A percentile compares a stretch with the other conserved stretches of the same genome.
Evolutionary conservation across 2,797 vertebrate species (phyloP).

Genomic region (Labeo calbasu): DNA sequence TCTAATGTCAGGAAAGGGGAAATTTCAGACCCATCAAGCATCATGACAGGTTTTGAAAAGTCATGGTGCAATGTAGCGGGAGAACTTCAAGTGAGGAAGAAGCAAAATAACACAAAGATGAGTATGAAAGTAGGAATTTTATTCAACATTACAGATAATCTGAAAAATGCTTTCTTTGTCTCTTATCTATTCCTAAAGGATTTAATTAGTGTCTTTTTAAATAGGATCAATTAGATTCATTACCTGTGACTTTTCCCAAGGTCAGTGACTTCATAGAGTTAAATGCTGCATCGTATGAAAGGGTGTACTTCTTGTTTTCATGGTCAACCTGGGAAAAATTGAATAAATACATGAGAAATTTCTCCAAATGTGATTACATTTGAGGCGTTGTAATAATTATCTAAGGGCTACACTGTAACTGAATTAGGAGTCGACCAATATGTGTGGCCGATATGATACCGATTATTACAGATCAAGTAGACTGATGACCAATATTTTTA

Average conservation of each 20-base stretch:
- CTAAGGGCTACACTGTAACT: neutral
- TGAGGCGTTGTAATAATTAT: neutral
- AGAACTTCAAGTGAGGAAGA: neutral
- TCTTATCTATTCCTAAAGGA: neutral
- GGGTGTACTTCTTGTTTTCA: constrained; percentile 81
- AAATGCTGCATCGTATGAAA: constrained; percentile 82
- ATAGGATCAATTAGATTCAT: constrained; percentile 6
- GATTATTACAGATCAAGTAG: no score
- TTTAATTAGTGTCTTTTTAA: neutral
- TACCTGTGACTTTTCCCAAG: constrained; percentile 87
- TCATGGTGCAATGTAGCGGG: neutral
- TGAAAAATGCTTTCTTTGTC: neutral
- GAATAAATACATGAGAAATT: neutral
- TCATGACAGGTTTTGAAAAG: constrained; percentile 17
- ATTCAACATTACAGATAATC: neutral
- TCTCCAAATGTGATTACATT: neutral
- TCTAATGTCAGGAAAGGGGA: constrained; percentile 50
- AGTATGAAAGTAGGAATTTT: neutral
- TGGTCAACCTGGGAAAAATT: constrained; percentile 79
- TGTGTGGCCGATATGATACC: no score
- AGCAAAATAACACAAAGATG: neutral
- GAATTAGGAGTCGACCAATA: no score
- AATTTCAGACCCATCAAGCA: constrained; percentile 34
- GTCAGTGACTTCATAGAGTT: constrained; percentile 82
- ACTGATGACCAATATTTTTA: no score